Percentiles rank a stretch among this genome's conserved stretches.
Conservation (phyloP, 2,113 vertebrate species). For the Alligator sinensis region DNA sequence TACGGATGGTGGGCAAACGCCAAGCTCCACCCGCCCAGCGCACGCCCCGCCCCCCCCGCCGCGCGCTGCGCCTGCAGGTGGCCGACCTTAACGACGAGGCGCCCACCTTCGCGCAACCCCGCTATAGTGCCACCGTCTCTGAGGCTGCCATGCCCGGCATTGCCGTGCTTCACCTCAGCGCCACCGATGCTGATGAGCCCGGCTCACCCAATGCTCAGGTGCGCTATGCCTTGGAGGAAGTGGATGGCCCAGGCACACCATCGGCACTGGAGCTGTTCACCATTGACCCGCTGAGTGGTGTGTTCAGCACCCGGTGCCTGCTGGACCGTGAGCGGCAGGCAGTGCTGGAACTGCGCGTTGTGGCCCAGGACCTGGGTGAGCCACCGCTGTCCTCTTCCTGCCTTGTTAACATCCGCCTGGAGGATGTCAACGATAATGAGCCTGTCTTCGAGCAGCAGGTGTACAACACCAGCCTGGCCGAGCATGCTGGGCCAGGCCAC, state of each 20-base stretch:
- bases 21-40: slow-evolving; percentile 80
- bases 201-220: slow-evolving; percentile 80
- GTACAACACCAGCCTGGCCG: slow-evolving; percentile 84
- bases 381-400: slow-evolving; percentile 83
- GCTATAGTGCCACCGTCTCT: slow-evolving; percentile 76
- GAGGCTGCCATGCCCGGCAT: slow-evolving; percentile 85
- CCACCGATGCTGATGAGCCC: slow-evolving; percentile 83
- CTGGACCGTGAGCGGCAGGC: slow-evolving; percentile 86
- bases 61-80: slow-evolving; percentile 80
- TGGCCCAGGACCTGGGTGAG: slow-evolving; percentile 84
- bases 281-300: slow-evolving; percentile 82
- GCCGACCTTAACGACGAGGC: slow-evolving; percentile 87
- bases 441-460: slow-evolving; percentile 87
- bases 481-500: slow-evolving; percentile 81
- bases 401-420: slow-evolving; percentile 82
- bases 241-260: background rate
- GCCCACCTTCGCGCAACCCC: slow-evolving; percentile 82
- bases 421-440: slow-evolving; percentile 92
- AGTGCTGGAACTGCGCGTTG: slow-evolving; percentile 82
- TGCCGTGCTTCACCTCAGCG: slow-evolving; percentile 80
- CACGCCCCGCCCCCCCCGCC: no score
- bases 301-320: slow-evolving; percentile 76
- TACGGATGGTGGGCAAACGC: slow-evolving; percentile 83
- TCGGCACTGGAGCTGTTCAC: slow-evolving; percentile 51
- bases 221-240: slow-evolving; percentile 76